Base-by-base conservation (phyloP, 2,113 vertebrate genomes). In the Pao palembangensis region DNA sequence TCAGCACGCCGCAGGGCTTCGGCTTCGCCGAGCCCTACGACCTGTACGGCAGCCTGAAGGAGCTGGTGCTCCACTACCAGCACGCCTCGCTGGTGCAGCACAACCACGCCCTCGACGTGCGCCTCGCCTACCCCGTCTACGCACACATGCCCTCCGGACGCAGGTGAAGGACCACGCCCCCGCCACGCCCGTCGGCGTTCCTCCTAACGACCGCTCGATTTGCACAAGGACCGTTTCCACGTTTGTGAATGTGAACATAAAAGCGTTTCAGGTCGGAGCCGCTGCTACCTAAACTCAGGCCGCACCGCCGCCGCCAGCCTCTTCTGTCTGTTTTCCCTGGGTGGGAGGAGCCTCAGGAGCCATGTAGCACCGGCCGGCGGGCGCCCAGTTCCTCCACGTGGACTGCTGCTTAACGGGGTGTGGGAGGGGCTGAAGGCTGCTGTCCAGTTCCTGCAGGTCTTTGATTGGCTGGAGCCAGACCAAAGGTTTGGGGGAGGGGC, bases 181-280 rank as follows among this genome's bases (percentile, higher is more conserved):
- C 63, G 70, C 49, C 58, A 52, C 56, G 21, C 58, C 38, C 23
- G 51, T 42, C 62, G n/a, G n/a, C 95, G 94, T 98, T 95, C 93
- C 95, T 95, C 94, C 92, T 95, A 93, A 92, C 93, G 94, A 97
- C 94, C 94, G 96, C 95, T 98, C 93, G 94, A 96, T 98, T 98
- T 98, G 96, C 96, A 98, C 96, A 98, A 94, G 93, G 93, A 97
- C 93, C 93, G 94, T 94, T 91, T 93, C 83, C 86, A 87, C 83
- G 89, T 95, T 93, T 94, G 92, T 98, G 95, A 98, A 98, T 98
- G 95, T 96, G 94, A 96, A 84, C 71, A 84, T 56, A 58, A 21
- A 62, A 50, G 67, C 69, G 91, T 89, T 90, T 84, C 84, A 90
- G 91, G 91, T 92, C 90, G 86, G 89, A 72, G 87, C 90, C 85